These are phyloP conservation scores for Netelia inedita DNA, from an alignment of 2,888 invertebrate species.

Conservation along the genomic window DNA sequence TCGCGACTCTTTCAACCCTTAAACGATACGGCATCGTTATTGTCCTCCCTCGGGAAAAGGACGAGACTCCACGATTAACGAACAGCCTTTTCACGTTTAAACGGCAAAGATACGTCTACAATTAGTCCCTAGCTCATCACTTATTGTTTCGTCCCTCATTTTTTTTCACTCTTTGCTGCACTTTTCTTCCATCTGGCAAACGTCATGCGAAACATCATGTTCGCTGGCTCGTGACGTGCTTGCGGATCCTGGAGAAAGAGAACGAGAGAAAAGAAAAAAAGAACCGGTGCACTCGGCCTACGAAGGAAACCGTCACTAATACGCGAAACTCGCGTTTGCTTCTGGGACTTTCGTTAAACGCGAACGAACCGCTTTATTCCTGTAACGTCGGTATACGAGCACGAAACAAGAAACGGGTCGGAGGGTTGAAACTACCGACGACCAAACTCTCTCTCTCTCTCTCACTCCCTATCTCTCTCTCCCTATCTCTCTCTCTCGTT, in stretches of 20 bases:
- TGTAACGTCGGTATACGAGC: conserved; percentile 22
- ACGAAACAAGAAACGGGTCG: conserved; percentile 52
- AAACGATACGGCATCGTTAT: conserved; percentile 16
- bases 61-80: not conserved
- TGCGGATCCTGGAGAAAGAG: conserved; percentile 1
- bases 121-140: conserved; percentile 55
- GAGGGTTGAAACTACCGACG: conserved; percentile 55
- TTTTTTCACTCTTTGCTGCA: not conserved
- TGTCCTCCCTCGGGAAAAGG: conserved; percentile 2
- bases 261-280: conserved; percentile 1
- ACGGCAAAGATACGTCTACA: conserved; percentile 18
- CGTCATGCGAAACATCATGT: conserved; percentile 36
- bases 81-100: conserved; percentile 15
- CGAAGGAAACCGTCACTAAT: conserved; percentile 10
- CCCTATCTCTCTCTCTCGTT: conserved; percentile 26
- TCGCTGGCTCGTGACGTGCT: conserved; percentile 50
- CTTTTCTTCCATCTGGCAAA: conserved; percentile 11
- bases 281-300: conserved; percentile 53
- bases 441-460: conserved; percentile 9
- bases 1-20: not conserved
- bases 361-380: conserved; percentile 44
- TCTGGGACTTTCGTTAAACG: conserved; percentile 12
- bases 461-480: not conserved
- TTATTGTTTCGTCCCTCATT: conserved; percentile 37
- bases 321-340: not conserved